Conservation (phyloP, 2,113 vertebrate species). For the Promerops cafer region DNA sequence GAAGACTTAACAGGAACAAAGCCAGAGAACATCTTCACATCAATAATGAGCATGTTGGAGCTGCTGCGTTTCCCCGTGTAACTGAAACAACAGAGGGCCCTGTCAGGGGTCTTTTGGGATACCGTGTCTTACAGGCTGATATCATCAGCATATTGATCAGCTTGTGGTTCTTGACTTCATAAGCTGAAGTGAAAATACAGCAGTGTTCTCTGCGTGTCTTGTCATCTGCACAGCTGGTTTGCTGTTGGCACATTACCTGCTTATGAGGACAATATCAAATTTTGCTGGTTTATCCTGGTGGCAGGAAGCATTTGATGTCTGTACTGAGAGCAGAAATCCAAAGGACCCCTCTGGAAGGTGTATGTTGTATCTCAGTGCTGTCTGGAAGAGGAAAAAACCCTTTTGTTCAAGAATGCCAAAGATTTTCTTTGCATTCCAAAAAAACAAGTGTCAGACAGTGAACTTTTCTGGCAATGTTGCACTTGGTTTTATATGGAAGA, state of each 20-base stretch:
- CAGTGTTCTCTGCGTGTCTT: fast-evolving
- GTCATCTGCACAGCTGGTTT: neutral
- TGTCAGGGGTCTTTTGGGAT: neutral
- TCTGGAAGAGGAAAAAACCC: neutral
- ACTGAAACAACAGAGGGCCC: constrained; percentile 12
- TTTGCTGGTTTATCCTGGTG: neutral
- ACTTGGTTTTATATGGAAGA: neutral
- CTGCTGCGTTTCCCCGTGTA: constrained; percentile 35
- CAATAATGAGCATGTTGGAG: constrained; percentile 63
- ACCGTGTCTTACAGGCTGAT: neutral
- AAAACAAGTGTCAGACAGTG: neutral
- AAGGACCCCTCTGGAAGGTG: constrained; percentile 32
- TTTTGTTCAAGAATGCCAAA: neutral
- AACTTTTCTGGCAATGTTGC: neutral
- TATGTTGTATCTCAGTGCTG: constrained; percentile 56
- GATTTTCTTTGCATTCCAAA: neutral
- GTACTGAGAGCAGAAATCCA: constrained; percentile 47
- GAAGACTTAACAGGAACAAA: constrained; percentile 48
- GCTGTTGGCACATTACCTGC: constrained; percentile 27
- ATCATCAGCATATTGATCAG: neutral
- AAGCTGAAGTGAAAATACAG: neutral
- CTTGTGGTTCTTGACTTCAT: neutral
- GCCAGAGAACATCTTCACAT: constrained; percentile 67
- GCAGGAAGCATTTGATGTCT: constrained; percentile 43
- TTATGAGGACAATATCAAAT: constrained; percentile 46